Conservation (phyloP, 2,797 vertebrate genomes). For the Ammospiza maritima region DNA sequence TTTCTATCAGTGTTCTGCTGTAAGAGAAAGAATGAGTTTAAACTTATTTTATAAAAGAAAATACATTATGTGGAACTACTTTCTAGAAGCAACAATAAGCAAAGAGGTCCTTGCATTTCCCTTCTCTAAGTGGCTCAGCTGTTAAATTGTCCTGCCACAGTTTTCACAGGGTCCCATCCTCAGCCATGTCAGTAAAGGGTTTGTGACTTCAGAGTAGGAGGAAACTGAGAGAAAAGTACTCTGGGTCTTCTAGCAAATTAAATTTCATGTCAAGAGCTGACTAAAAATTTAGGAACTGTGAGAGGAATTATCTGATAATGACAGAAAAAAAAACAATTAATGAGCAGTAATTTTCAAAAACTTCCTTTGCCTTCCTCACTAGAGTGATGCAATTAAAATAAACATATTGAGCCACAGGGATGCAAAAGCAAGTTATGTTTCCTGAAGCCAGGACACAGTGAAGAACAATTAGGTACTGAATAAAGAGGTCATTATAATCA, state of each 20-base stretch:
- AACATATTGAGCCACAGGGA: background rate
- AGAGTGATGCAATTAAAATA: background rate
- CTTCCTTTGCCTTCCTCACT: background rate
- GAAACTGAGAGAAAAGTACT: background rate
- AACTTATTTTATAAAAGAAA: background rate
- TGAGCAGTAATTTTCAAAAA: background rate
- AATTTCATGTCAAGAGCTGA: background rate
- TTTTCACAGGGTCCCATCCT: background rate
- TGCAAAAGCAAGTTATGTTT: background rate
- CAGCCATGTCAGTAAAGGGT: background rate
- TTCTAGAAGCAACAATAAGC: background rate
- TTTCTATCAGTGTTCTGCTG: background rate
- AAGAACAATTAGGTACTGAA: background rate
- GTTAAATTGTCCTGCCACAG: background rate
- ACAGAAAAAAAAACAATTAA: background rate
- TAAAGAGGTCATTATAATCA: background rate
- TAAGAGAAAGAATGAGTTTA: background rate
- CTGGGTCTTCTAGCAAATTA: background rate
- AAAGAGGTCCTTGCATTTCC: background rate
- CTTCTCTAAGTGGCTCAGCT: background rate
- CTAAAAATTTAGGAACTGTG: background rate
- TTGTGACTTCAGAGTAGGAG: background rate
- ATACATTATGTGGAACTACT: background rate
- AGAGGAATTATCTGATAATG: background rate
- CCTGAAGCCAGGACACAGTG: background rate